Conservation (phyloP, 2,888 invertebrate genomes). For the Coelinius sp. region DNA sequence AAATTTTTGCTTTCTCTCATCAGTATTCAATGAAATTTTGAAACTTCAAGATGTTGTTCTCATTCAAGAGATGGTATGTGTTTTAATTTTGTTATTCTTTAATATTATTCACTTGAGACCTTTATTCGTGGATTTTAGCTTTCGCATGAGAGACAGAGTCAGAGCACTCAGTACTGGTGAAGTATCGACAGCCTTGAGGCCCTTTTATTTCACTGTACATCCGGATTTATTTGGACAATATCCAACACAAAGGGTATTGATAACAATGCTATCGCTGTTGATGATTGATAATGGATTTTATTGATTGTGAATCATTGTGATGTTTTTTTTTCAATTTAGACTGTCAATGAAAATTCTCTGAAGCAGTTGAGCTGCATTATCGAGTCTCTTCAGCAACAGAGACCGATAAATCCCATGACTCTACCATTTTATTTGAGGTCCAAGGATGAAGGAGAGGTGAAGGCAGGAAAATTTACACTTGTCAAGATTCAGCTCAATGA, state of each 20-base stretch:
- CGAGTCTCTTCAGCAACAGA: constrained; percentile 81
- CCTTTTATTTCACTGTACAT: constrained; percentile 96
- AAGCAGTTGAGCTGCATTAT: constrained; percentile 90
- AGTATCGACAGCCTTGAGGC: constrained; percentile 90
- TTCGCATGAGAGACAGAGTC: constrained; percentile 59
- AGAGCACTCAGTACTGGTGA: constrained; percentile 81
- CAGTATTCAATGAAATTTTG: background rate
- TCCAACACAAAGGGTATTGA: constrained; percentile 91
- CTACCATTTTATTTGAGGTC: constrained; percentile 87
- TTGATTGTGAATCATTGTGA: background rate
- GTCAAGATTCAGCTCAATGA: constrained; percentile 83
- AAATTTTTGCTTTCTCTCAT: background rate
- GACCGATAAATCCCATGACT: constrained; percentile 75
- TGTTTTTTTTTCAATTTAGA: constrained; percentile 72
- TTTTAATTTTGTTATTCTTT: background rate
- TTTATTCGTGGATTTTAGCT: constrained; percentile 55
- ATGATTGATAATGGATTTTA: too few relatives aligned
- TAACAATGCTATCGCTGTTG: too few relatives aligned
- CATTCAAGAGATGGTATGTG: constrained; percentile 70
- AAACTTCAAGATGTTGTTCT: constrained; percentile 69
- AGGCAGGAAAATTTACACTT: constrained; percentile 78
- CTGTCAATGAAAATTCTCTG: constrained; percentile 90
- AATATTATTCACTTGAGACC: too few relatives aligned
- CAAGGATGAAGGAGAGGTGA: constrained; percentile 74
- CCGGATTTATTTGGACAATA: constrained; percentile 95